phyloP scores from a whole-genome alignment of 2,797 vertebrate species.

The Pseudotriccus pelzelni region DNA sequence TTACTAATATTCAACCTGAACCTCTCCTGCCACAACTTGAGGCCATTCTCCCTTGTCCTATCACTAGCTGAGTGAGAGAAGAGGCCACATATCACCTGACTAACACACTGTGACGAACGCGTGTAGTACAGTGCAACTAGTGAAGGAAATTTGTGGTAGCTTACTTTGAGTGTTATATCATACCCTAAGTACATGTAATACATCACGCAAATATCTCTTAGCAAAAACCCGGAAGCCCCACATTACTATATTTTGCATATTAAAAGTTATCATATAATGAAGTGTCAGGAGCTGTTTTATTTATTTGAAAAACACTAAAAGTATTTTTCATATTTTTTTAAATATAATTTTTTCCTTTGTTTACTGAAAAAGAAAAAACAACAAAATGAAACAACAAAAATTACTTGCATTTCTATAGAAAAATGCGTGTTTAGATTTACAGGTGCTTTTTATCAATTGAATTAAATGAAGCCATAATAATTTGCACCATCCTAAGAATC shows the following conservation, averaged over 20 bases:
- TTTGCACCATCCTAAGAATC: neutral
- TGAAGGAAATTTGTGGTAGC: neutral
- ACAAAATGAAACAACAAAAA: neutral
- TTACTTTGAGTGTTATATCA: neutral
- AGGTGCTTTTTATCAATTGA: neutral
- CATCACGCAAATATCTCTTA: neutral
- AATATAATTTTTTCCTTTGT: neutral
- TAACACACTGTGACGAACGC: neutral
- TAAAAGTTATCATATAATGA: neutral
- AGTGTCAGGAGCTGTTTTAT: neutral
- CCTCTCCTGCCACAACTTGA: neutral
- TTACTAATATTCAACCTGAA: neutral
- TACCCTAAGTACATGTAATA: neutral
- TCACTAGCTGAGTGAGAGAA: neutral
- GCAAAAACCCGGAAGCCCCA: neutral
- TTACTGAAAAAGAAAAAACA: neutral
- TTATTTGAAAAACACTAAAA: neutral
- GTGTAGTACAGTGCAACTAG: neutral
- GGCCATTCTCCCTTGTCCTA: neutral
- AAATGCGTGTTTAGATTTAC: neutral
- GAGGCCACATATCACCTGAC: neutral
- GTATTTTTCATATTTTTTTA: neutral
- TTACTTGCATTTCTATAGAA: neutral
- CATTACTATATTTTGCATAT: neutral
- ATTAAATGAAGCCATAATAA: neutral